Conservation (phyloP, 2,113 vertebrate species). For the Atractosteus spatula region DNA sequence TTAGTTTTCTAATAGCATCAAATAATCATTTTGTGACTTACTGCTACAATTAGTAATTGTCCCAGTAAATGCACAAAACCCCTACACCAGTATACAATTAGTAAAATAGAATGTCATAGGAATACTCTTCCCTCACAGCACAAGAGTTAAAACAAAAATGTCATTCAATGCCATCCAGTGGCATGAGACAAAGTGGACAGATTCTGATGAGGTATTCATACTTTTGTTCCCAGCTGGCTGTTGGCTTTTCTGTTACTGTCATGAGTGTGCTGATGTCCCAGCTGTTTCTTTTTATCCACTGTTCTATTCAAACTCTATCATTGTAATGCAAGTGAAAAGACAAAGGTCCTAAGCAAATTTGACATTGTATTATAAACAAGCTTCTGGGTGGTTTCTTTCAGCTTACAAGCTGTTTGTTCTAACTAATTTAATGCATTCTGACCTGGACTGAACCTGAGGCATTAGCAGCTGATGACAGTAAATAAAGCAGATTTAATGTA, state of each 20-base stretch:
- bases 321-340: neutral
- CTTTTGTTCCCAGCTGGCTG: neutral
- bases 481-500: neutral
- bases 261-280: neutral
- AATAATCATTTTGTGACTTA: no score
- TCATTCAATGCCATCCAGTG: neutral
- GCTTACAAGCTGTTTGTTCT: neutral
- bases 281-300: neutral
- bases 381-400: neutral
- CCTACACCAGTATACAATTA: no score
- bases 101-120: no score
- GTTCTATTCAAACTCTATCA: conserved; percentile 2
- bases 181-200: neutral
- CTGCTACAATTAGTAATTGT: no score
- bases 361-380: neutral
- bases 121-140: no score
- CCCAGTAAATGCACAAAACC: no score
- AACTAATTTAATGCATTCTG: neutral
- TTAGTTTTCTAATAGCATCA: no score
- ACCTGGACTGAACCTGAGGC: neutral
- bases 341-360: neutral
- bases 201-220: conserved; percentile 2
- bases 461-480: neutral
- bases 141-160: neutral
- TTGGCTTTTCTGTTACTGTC: neutral